Percentiles rank a stretch among this genome's conserved stretches.
Conservation (phyloP, 1,140 invertebrate species). For the Musca vetustissima region DNA sequence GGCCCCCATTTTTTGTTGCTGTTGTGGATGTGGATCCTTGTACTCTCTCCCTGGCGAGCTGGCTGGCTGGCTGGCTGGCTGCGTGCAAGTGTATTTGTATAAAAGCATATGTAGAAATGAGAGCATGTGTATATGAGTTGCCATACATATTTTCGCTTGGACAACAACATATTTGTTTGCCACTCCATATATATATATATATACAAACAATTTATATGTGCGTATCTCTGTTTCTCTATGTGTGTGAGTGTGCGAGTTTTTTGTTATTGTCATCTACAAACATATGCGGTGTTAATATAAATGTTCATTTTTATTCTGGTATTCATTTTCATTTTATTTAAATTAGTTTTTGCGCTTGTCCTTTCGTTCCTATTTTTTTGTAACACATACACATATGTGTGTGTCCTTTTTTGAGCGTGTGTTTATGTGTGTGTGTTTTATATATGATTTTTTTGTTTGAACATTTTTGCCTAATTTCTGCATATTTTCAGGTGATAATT, state of each 20-base stretch:
- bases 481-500: constrained; percentile 57
- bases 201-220: not conserved
- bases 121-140: too few species aligned
- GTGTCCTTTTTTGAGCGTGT: not conserved
- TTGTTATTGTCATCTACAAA: not conserved
- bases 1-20: constrained; percentile 2
- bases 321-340: constrained; percentile 29
- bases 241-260: not conserved
- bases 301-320: constrained; percentile 2
- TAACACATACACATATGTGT: not conserved
- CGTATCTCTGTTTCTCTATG: not conserved
- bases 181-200: not conserved
- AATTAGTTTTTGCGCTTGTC: constrained; percentile 24
- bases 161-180: too few species aligned
- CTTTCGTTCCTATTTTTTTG: constrained; percentile 4
- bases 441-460: constrained; percentile 29
- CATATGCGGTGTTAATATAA: constrained; percentile 21
- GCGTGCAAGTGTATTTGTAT: not conserved
- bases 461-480: constrained; percentile 49
- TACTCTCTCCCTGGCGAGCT: too few species aligned
- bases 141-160: too few species aligned
- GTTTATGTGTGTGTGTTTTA: constrained; percentile 26
- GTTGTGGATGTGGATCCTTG: not conserved
- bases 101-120: constrained; percentile 1
- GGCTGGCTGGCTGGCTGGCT: too few species aligned